These are phyloP conservation scores for Sinohyriopsis cumingii DNA, from an alignment of 2,888 invertebrate species.

Conservation along the genomic window DNA sequence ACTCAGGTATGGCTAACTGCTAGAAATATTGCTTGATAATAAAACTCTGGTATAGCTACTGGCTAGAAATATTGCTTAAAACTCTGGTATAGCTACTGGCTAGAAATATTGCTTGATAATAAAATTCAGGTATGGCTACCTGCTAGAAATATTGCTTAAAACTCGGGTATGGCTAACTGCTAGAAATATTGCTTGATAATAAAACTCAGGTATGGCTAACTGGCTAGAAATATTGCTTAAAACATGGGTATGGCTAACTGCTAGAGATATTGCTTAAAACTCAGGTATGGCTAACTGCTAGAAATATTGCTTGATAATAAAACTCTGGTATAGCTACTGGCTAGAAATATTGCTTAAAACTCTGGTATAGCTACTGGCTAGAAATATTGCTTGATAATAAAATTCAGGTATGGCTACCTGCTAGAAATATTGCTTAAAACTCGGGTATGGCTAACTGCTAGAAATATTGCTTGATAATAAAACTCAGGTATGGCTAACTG, in stretches of 20 bases:
- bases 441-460: slow-evolving; percentile 52
- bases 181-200: background rate
- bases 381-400: slow-evolving; percentile 16
- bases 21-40: background rate
- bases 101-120: background rate
- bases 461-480: slow-evolving; percentile 16
- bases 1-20: slow-evolving; percentile 53
- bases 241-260: no score
- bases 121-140: slow-evolving; percentile 59
- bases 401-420: slow-evolving; percentile 54
- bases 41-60: slow-evolving; percentile 57
- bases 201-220: slow-evolving; percentile 59
- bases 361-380: slow-evolving; percentile 50
- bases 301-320: slow-evolving; percentile 16
- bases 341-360: slow-evolving; percentile 38
- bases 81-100: slow-evolving; percentile 51
- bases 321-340: slow-evolving; percentile 52
- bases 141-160: slow-evolving; percentile 35
- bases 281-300: slow-evolving; percentile 52
- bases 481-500: slow-evolving; percentile 54
- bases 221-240: background rate
- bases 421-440: slow-evolving; percentile 38
- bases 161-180: slow-evolving; percentile 53
- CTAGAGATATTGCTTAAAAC: slow-evolving; percentile 51
- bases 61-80: slow-evolving; percentile 35